These are phyloP conservation scores for Diglossa cyanea DNA, from an alignment of 2,797 vertebrate species.

Conservation along the genomic window DNA sequence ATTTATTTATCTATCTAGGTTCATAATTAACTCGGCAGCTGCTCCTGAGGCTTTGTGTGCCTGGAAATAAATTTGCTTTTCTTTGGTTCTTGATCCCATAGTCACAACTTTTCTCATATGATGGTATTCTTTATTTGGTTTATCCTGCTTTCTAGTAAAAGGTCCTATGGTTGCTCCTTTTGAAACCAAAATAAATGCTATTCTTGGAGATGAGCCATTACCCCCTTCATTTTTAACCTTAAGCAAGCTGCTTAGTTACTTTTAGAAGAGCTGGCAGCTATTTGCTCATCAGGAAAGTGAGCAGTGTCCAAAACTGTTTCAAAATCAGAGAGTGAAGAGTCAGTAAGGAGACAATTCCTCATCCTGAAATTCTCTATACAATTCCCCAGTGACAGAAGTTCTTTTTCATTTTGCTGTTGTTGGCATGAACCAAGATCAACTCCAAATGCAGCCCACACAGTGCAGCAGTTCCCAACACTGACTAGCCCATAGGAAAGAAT, in stretches of 20 bases:
- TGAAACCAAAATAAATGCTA: neutral
- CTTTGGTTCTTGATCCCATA: neutral
- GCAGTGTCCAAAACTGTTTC: neutral
- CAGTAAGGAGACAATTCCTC: neutral
- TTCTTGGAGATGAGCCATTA: neutral
- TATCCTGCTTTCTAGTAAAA: neutral
- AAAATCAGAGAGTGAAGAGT: neutral
- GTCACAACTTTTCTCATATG: neutral
- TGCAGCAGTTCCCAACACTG: neutral
- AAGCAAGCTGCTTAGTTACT: neutral
- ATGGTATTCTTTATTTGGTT: neutral
- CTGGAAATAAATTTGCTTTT: neutral
- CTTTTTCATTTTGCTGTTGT: neutral
- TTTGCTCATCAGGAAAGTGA: neutral
- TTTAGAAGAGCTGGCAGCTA: neutral
- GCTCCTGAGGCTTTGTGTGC: neutral
- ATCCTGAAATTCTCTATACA: neutral
- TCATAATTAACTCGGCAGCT: neutral
- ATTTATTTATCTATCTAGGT: neutral
- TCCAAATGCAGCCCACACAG: neutral
- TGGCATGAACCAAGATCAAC: neutral
- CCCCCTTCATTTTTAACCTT: neutral
- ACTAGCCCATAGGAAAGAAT: neutral
- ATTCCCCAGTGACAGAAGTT: neutral
- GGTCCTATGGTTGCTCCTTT: neutral